Percentiles rank a stretch among this genome's conserved stretches.
phyloP scores from a whole-genome alignment of 2,888 invertebrate genomes.

The Acrobasis repandana region DNA sequence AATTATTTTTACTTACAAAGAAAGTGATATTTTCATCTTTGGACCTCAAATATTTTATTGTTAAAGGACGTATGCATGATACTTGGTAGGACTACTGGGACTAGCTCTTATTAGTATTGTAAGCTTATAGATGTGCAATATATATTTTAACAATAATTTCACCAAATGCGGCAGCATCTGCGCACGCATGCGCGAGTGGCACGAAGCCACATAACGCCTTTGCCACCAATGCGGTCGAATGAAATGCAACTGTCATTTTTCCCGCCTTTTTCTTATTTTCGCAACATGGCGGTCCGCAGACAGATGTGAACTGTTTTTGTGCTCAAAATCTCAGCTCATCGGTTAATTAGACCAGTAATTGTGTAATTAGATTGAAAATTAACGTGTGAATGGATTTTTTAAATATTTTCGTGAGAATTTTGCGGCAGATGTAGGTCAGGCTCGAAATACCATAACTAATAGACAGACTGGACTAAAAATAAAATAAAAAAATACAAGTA shows the following conservation, averaged over 20 bases:
- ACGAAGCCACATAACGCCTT: conserved; percentile 46
- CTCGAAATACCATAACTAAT: not conserved
- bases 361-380: conserved; percentile 57
- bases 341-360: conserved; percentile 46
- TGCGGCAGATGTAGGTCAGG: conserved; percentile 60
- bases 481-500: too few species aligned
- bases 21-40: too few species aligned
- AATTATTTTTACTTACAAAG: too few species aligned
- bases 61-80: too few species aligned
- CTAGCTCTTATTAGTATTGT: not conserved
- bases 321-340: conserved; percentile 60
- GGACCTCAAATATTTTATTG: too few species aligned
- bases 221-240: conserved; percentile 56
- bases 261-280: conserved; percentile 54
- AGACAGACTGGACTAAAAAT: too few species aligned
- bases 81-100: too few species aligned
- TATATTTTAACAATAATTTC: not conserved
- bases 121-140: not conserved
- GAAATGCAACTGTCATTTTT: conserved; percentile 74
- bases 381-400: conserved; percentile 41
- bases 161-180: conserved; percentile 55
- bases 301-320: conserved; percentile 59
- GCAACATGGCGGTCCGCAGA: conserved; percentile 38
- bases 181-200: conserved; percentile 60
- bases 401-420: conserved; percentile 60